These are phyloP conservation scores for Pica pica DNA, from an alignment of 2,113 vertebrate species.

Conservation along the genomic window DNA sequence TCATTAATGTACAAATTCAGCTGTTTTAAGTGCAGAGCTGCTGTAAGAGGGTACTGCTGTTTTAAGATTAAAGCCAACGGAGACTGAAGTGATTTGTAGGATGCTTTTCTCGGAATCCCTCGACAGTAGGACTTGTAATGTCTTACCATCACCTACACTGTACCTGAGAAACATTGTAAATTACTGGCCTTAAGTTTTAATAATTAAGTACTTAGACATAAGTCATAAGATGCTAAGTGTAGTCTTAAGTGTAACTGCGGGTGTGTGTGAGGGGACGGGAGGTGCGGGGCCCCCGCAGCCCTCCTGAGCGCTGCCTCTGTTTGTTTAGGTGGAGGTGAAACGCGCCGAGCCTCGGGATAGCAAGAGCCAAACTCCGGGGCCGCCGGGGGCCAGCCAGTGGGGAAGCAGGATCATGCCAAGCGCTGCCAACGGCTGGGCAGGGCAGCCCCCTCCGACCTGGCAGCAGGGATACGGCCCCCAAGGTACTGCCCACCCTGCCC, in stretches of 20 bases:
- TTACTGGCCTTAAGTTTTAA: constrained; percentile 78
- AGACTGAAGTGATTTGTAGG: background rate
- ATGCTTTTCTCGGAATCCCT: background rate
- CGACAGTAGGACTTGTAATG: background rate
- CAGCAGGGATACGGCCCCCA: constrained; percentile 94
- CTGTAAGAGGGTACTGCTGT: constrained; percentile 46
- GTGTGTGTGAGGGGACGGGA: constrained; percentile 78
- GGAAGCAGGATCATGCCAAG: constrained; percentile 89
- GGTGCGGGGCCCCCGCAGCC: constrained; percentile 3
- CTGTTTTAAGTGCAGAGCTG: background rate
- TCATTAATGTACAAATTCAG: too few species aligned
- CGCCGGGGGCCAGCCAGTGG: constrained; percentile 91
- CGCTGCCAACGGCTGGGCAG: constrained; percentile 96
- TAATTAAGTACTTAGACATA: constrained; percentile 78
- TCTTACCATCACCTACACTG: constrained; percentile 53
- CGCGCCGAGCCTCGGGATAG: constrained; percentile 95
- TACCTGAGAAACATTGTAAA: constrained; percentile 95
- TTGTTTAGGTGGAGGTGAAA: constrained; percentile 98
- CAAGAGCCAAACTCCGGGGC: constrained; percentile 88
- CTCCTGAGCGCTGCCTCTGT: constrained; percentile 75
- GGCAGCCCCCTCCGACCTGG: constrained; percentile 92
- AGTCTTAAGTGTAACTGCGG: constrained; percentile 73
- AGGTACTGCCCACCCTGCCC: constrained; percentile 70
- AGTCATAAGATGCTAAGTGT: constrained; percentile 81
- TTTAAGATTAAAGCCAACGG: background rate